Base-by-base conservation (phyloP, 2,888 invertebrate species). In the Himalopsyche japonica region DNA sequence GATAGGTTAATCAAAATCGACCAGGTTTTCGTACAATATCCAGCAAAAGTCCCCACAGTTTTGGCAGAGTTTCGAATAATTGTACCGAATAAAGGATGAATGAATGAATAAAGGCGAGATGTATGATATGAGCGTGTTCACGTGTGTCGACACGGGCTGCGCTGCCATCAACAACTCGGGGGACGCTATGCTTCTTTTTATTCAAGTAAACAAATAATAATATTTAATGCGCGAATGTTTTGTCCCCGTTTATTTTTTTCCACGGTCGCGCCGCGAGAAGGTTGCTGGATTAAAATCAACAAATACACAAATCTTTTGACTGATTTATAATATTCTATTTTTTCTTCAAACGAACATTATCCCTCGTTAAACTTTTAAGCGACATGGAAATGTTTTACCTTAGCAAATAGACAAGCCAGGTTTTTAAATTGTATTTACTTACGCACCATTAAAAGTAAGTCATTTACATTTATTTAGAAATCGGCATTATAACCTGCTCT, bases 201-300 rank as follows among this genome's bases (percentile, higher is more conserved):
- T 81, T 81, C 76, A 76, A 47, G 76, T 76, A 81, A 76, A 37
- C 76, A 81, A 81, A 81, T 76, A 81, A 57, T 20, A 57, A 81
- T 81, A 81, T 81, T 81, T 81, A 81, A 81, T 81, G 43, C 81
- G 81, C 81, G 81, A 81, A 64, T 81, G 64, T 81, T 80, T 57
- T 49, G 30, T 57, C 18, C 47, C 34, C 79, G n/a, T 57, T 57
- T 6, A n/a, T n/a, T 57, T 57, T 57, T 57, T 57, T 20, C 57
- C 24, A 57, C 57, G 6, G 57, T 20, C 20, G 20, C 57, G 24
- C 10, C 57, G 10, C 57, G 57, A 57, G 24, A 57, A 24, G 3
- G 57, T 10, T 57, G 24, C 24, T 20, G 57, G 57, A 43, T 15
- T 43, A 43, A 43, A 43, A 43, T 12, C 12, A 15, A 7, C 15